Evolutionary conservation across 2,113 vertebrate genomes (phyloP).

Genomic region (Entomyzon cyanotis): DNA sequence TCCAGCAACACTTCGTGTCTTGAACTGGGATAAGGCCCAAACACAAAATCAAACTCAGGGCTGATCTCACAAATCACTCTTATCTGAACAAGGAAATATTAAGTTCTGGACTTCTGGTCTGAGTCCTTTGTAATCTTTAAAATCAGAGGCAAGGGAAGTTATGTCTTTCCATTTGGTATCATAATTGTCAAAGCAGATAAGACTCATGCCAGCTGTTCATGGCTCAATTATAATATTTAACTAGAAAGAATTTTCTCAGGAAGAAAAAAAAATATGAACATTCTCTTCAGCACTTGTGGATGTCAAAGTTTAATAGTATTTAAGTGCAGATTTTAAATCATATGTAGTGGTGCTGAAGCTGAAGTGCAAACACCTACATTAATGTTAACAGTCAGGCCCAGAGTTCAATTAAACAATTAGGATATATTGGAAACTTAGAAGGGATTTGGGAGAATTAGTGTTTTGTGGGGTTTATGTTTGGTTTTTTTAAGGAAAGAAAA

Average conservation of each 20-base stretch:
- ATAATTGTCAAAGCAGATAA: not conserved
- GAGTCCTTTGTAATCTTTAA: not conserved
- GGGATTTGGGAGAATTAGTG: rapidly evolving
- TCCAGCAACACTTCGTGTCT: not conserved
- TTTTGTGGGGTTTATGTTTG: not conserved
- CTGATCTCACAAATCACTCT: not conserved
- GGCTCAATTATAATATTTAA: not conserved
- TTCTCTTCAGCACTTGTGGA: not conserved
- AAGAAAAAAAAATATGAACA: not conserved
- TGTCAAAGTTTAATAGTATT: not conserved
- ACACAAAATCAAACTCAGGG: not conserved
- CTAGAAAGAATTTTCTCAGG: not conserved
- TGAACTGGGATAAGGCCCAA: not conserved
- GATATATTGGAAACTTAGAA: not conserved
- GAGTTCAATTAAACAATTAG: not conserved
- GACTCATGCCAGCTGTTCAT: not conserved
- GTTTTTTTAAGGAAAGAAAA: not conserved
- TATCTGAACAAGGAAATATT: not conserved
- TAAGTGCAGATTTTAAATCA: not conserved
- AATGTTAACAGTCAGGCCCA: not conserved
- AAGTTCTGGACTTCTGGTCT: not conserved
- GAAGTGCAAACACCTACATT: not conserved
- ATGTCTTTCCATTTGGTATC: not conserved
- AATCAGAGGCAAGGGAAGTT: not conserved
- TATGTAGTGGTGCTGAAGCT: not conserved